Evolutionary conservation across 1,140 invertebrate genomes (phyloP).

Genomic region (Heterodera schachtii): DNA sequence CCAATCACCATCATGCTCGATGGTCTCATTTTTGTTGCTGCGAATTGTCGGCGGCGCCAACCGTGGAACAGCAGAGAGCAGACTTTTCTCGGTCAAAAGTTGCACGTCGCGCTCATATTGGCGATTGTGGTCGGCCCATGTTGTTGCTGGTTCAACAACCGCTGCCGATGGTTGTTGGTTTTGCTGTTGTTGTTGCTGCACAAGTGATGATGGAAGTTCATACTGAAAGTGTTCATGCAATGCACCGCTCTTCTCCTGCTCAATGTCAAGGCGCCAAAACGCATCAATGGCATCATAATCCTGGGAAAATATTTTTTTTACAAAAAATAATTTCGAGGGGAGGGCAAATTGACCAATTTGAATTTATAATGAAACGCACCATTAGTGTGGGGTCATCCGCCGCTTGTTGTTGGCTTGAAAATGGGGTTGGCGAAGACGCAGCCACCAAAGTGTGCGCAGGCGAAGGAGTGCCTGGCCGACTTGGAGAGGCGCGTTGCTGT

Average conservation of each 20-base stretch:
- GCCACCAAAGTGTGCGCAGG: neutral
- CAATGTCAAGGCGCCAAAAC: slow-evolving; percentile 61
- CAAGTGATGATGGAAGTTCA: too few relatives aligned
- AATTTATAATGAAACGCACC: neutral
- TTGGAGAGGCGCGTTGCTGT: slow-evolving; percentile 12
- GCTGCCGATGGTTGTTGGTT: neutral
- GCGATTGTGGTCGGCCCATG: slow-evolving; percentile 26
- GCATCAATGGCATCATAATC: slow-evolving; percentile 63
- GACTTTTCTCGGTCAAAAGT: slow-evolving; percentile 58
- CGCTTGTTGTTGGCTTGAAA: slow-evolving; percentile 11
- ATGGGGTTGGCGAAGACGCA: slow-evolving; percentile 5
- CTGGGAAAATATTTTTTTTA: slow-evolving; percentile 42
- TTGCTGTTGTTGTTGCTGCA: neutral
- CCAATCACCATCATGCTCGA: neutral
- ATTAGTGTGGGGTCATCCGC: slow-evolving; percentile 37
- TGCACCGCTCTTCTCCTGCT: slow-evolving; percentile 49
- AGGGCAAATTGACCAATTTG: slow-evolving; percentile 2
- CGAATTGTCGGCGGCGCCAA: neutral
- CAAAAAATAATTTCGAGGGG: too few relatives aligned
- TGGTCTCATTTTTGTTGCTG: neutral
- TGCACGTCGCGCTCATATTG: slow-evolving; percentile 63
- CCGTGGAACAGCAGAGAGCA: slow-evolving; percentile 49
- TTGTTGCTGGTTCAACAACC: slow-evolving; percentile 18
- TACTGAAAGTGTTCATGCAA: neutral
- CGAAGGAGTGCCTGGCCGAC: slow-evolving; percentile 18